Conservation (phyloP, 1,140 invertebrate species). For the Battus philenor region DNA sequence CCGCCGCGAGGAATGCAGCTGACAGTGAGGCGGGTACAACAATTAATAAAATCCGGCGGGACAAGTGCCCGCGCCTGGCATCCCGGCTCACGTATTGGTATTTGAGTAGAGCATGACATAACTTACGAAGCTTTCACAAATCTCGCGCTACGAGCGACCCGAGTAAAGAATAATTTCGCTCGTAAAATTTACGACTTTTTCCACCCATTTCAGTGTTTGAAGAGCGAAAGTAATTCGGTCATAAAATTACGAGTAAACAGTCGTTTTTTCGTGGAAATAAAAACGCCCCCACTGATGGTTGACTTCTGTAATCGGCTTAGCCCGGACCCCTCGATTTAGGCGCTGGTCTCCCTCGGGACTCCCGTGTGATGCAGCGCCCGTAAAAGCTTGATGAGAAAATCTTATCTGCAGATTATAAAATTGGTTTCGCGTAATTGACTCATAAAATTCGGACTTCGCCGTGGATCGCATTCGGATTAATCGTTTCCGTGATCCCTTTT, state of each 20-base stretch:
- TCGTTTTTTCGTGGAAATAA: constrained; percentile 68
- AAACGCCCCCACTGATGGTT: constrained; percentile 50
- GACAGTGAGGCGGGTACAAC: constrained; percentile 70
- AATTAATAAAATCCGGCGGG: constrained; percentile 67
- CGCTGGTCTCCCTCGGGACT: constrained; percentile 44
- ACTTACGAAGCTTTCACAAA: constrained; percentile 1
- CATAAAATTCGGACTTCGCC: constrained; percentile 50
- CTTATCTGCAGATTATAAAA: constrained; percentile 71
- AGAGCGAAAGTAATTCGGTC: constrained; percentile 64
- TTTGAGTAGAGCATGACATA: neutral
- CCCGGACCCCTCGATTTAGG: constrained; percentile 43
- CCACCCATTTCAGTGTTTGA: constrained; percentile 59
- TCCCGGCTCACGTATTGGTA: constrained; percentile 27
- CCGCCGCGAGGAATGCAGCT: constrained; percentile 56
- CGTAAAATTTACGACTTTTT: constrained; percentile 67
- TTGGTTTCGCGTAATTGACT: constrained; percentile 68
- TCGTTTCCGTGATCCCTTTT: too few relatives aligned
- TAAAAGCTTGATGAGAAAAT: constrained; percentile 63
- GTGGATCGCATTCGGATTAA: constrained; percentile 20
- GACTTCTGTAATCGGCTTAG: constrained; percentile 70
- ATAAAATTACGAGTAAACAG: constrained; percentile 71
- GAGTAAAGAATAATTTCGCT: too few relatives aligned
- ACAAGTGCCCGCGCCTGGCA: constrained; percentile 47
- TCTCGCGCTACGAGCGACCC: constrained; percentile 19
- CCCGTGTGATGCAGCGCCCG: constrained; percentile 38